These are phyloP conservation scores for Thalassoma bifasciatum DNA, from an alignment of 2,113 vertebrate genomes.

Conservation along the genomic window DNA sequence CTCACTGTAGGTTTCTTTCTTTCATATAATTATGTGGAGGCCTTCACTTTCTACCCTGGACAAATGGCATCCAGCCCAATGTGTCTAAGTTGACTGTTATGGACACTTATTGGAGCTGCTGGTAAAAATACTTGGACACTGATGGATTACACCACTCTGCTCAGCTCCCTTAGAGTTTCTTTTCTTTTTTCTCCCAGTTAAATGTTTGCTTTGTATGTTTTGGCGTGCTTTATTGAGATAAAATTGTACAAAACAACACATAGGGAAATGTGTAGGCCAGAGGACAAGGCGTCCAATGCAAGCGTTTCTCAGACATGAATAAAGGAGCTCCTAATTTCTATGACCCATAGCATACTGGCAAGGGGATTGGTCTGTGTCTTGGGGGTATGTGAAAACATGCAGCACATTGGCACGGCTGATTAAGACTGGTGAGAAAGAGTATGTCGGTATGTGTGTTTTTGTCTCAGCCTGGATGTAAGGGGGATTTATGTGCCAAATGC, in stretches of 20 bases:
- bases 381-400: constrained; percentile 51
- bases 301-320: constrained; percentile 63
- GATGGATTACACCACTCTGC: constrained; percentile 56
- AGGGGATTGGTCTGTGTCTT: constrained; percentile 50
- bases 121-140: constrained; percentile 40
- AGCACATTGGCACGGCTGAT: constrained; percentile 51
- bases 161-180: constrained; percentile 17
- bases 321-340: constrained; percentile 46
- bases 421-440: constrained; percentile 40
- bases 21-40: constrained; percentile 6
- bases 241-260: constrained; percentile 61
- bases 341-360: constrained; percentile 36
- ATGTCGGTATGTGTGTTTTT: constrained; percentile 25
- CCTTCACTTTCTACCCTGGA: constrained; percentile 1
- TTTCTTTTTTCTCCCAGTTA: background rate
- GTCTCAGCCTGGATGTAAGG: constrained; percentile 11
- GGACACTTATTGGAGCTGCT: constrained; percentile 18
- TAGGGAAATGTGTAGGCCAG: constrained; percentile 51
- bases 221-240: constrained; percentile 49
- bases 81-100: constrained; percentile 31
- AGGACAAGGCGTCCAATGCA: constrained; percentile 44
- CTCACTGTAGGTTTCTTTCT: constrained; percentile 3
- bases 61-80: constrained; percentile 23
- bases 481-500: constrained; percentile 25
- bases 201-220: constrained; percentile 50